phyloP scores from a whole-genome alignment of 2,797 vertebrate species.

The Darevskia nairensis region DNA sequence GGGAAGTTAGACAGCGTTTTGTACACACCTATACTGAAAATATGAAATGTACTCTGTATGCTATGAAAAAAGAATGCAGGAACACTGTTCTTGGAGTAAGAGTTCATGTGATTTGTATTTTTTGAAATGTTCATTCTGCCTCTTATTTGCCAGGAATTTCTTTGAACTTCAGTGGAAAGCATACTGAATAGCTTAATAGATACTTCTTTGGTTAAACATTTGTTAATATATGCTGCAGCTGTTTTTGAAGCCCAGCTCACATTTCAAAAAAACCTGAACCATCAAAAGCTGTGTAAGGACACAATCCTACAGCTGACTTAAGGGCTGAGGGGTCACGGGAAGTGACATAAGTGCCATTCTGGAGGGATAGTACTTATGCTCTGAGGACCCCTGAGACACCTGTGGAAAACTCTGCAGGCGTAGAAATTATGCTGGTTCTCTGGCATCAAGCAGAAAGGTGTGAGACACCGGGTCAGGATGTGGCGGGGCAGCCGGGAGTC shows the following conservation, averaged over 20 bases:
- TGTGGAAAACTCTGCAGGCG: background rate
- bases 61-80: background rate
- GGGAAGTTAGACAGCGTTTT: background rate
- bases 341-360: background rate
- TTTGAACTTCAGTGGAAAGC: background rate
- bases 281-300: background rate
- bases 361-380: too few species aligned
- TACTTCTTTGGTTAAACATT: slow-evolving; percentile 16
- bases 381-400: background rate
- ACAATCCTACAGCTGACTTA: background rate
- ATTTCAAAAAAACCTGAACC: background rate
- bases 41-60: background rate
- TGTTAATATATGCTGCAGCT: slow-evolving; percentile 14
- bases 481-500: background rate
- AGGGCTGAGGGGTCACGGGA: background rate
- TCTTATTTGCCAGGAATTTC: background rate
- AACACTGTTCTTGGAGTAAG: background rate
- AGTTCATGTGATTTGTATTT: background rate
- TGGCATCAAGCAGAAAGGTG: background rate
- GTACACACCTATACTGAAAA: background rate
- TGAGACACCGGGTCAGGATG: background rate
- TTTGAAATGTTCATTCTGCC: slow-evolving; percentile 6
- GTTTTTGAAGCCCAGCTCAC: slow-evolving; percentile 20
- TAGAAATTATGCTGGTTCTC: background rate
- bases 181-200: slow-evolving; percentile 16